Conservation (phyloP, 2,797 vertebrate genomes). For the Argyrosomus regius region DNA sequence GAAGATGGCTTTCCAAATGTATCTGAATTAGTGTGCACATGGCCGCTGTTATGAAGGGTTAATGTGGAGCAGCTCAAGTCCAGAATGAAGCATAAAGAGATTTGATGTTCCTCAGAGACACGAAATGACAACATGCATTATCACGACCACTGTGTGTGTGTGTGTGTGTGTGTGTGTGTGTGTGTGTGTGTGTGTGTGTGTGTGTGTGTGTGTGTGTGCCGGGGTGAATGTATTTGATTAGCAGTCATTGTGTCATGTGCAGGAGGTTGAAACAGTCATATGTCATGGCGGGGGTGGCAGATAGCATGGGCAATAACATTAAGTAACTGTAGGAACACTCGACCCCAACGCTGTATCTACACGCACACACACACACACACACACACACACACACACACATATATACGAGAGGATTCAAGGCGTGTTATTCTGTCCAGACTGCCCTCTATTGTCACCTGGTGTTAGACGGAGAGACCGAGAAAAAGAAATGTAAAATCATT, state of each 20-base stretch:
- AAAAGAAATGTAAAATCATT: not conserved
- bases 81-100: conserved; percentile 38
- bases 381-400: not conserved
- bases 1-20: not conserved
- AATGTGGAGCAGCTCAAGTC: conserved; percentile 43
- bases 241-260: conserved; percentile 40
- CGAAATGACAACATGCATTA: conserved; percentile 58
- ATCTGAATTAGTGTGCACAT: conserved; percentile 23
- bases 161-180: conserved; percentile 21
- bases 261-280: conserved; percentile 12
- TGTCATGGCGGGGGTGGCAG: conserved; percentile 25
- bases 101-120: conserved; percentile 53
- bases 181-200: conserved; percentile 7
- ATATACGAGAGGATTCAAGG: not conserved
- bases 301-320: conserved; percentile 19
- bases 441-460: conserved; percentile 4
- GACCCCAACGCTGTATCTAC: not conserved
- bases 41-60: conserved; percentile 22
- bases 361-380: too few species aligned
- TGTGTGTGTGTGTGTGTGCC: not conserved
- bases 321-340: conserved; percentile 25
- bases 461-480: not conserved
- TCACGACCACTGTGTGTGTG: conserved; percentile 3
- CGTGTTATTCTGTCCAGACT: not conserved
- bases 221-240: conserved; percentile 58